Percentiles rank a stretch among this genome's conserved stretches.
These are phyloP conservation scores for Euura lappo DNA, from an alignment of 1,140 invertebrate species.

Conservation along the genomic window DNA sequence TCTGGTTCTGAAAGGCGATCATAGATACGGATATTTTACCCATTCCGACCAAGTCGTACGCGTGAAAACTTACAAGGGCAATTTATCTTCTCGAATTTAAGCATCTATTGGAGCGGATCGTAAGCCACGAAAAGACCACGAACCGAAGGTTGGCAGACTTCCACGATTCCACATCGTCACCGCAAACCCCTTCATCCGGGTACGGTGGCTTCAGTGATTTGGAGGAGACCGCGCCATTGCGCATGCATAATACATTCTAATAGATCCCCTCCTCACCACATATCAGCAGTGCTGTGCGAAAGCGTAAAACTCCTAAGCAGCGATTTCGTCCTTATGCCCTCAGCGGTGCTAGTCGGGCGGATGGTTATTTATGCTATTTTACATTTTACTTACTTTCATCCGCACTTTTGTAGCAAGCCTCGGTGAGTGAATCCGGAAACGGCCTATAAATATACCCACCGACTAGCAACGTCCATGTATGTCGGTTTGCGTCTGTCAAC, in stretches of 20 bases:
- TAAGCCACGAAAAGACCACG: slow-evolving; percentile 1
- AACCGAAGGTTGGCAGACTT: slow-evolving; percentile 3
- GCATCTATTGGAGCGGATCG: slow-evolving; percentile 4
- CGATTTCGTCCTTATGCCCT: neutral
- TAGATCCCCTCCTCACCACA: slow-evolving; percentile 30
- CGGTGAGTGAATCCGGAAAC: neutral
- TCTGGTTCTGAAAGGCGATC: no score
- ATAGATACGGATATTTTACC: neutral
- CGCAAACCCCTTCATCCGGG: slow-evolving; percentile 4
- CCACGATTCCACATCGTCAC: slow-evolving; percentile 4
- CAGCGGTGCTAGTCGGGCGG: neutral
- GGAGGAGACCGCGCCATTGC: slow-evolving; percentile 37
- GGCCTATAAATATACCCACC: neutral
- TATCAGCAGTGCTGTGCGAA: neutral
- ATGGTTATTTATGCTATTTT: neutral
- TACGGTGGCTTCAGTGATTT: slow-evolving; percentile 4
- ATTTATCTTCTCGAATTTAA: slow-evolving; percentile 6
- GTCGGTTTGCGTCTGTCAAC: slow-evolving; percentile 1
- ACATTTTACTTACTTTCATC: neutral
- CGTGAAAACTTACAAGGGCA: slow-evolving; percentile 3
- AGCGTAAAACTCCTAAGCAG: neutral
- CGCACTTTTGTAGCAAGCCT: neutral
- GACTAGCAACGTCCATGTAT: neutral
- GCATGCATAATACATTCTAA: slow-evolving; percentile 53
- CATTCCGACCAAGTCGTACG: neutral